Conservation (phyloP, 1,140 invertebrate genomes). For the Drosophila sp. region DNA sequence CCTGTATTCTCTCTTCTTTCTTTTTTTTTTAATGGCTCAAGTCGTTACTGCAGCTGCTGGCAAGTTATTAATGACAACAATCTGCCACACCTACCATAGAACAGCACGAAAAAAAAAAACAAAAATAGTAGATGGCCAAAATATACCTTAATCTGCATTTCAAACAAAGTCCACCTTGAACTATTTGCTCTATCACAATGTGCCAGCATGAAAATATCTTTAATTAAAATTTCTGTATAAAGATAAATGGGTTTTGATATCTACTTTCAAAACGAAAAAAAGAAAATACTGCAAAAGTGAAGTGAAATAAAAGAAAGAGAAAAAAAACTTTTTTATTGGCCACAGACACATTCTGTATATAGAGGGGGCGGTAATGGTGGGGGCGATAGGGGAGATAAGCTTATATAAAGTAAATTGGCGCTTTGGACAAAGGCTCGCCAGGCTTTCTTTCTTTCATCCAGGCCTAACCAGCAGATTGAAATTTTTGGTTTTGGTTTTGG, state of each 20-base stretch:
- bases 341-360: constrained; percentile 1
- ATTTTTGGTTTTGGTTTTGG: constrained; percentile 29
- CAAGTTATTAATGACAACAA: constrained; percentile 77
- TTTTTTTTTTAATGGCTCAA: constrained; percentile 75
- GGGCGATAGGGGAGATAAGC: constrained; percentile 42
- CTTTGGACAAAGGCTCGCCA: constrained; percentile 58
- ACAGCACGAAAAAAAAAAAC: not conserved
- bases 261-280: constrained; percentile 57
- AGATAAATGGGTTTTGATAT: constrained; percentile 79
- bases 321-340: constrained; percentile 62
- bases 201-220: constrained; percentile 76
- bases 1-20: constrained; percentile 15
- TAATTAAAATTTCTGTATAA: constrained; percentile 79
- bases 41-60: constrained; percentile 76
- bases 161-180: constrained; percentile 59
- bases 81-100: constrained; percentile 27
- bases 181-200: constrained; percentile 49
- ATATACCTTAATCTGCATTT: constrained; percentile 60
- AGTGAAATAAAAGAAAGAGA: not conserved
- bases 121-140: constrained; percentile 12
- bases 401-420: constrained; percentile 67
- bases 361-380: not conserved
- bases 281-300: not conserved
- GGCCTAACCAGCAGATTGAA: constrained; percentile 69
- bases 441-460: constrained; percentile 22